These are phyloP conservation scores for Dallia pectoralis DNA, from an alignment of 2,797 vertebrate genomes.

Conservation along the genomic window DNA sequence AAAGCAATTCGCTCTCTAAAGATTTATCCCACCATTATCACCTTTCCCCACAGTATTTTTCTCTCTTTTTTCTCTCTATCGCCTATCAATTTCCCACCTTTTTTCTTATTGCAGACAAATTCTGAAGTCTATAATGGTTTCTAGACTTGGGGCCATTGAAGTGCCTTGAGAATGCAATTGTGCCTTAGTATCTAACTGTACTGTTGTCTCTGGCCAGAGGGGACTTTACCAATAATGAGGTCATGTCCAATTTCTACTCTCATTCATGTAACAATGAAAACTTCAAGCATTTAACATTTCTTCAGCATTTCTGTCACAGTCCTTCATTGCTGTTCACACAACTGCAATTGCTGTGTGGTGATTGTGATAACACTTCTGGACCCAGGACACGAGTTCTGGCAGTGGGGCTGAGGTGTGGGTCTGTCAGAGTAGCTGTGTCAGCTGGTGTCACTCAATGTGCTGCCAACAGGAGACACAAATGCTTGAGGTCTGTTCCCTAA, in stretches of 20 bases:
- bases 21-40: constrained; percentile 45
- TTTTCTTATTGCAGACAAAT: constrained; percentile 26
- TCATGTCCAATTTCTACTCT: constrained; percentile 48
- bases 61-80: constrained; percentile 9
- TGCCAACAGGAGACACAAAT: constrained; percentile 64
- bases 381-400: constrained; percentile 62
- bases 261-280: constrained; percentile 59
- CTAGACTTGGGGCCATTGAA: constrained; percentile 56
- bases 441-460: constrained; percentile 61
- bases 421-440: constrained; percentile 50
- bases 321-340: constrained; percentile 16
- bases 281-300: constrained; percentile 14
- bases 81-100: constrained; percentile 36
- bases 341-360: constrained; percentile 58
- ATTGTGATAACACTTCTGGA: constrained; percentile 69
- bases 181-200: constrained; percentile 59
- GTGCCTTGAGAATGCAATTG: constrained; percentile 20
- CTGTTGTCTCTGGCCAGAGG: constrained; percentile 62
- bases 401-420: constrained; percentile 2
- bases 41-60: constrained; percentile 19
- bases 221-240: constrained; percentile 26
- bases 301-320: neutral
- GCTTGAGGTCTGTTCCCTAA: constrained; percentile 60
- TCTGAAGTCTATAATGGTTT: constrained; percentile 44
- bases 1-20: constrained; percentile 58